Percentiles rank a stretch among this genome's conserved stretches.
These are phyloP conservation scores for Drosophila tani DNA, from an alignment of 1,140 invertebrate species.

Conservation along the genomic window DNA sequence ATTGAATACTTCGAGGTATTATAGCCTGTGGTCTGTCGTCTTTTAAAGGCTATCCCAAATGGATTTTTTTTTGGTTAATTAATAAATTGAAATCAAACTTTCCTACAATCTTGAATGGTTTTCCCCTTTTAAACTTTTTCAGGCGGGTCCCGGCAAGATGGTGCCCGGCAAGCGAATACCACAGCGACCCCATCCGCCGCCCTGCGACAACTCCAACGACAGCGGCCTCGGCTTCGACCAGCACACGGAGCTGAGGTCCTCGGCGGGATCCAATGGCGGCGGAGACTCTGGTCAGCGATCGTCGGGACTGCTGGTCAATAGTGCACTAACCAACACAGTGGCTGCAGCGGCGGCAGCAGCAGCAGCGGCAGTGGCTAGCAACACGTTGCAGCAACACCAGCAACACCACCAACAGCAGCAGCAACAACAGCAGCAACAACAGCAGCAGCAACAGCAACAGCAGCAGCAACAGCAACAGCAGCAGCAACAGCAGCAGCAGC, in stretches of 20 bases:
- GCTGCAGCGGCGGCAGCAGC: slow-evolving; percentile 63
- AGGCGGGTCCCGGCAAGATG: slow-evolving; percentile 85
- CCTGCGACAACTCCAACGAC: slow-evolving; percentile 93
- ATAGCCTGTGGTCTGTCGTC: too few species aligned
- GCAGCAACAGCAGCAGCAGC: slow-evolving; percentile 54
- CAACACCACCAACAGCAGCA: slow-evolving; percentile 48
- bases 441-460: slow-evolving; percentile 47
- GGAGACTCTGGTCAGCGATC: slow-evolving; percentile 20
- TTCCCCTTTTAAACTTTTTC: neutral
- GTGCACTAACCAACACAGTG: slow-evolving; percentile 55
- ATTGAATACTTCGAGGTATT: too few species aligned
- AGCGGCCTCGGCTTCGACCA: slow-evolving; percentile 92
- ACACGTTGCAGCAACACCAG: slow-evolving; percentile 68
- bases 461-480: slow-evolving; percentile 52
- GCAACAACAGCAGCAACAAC: slow-evolving; percentile 52
- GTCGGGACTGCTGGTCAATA: slow-evolving; percentile 56
- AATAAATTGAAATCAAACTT: too few species aligned
- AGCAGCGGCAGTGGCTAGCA: slow-evolving; percentile 63
- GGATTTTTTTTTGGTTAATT: too few species aligned
- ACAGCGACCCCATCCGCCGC: slow-evolving; percentile 79
- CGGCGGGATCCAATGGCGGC: slow-evolving; percentile 24
- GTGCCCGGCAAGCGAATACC: slow-evolving; percentile 85
- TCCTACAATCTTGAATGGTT: too few species aligned
- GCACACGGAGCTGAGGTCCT: slow-evolving; percentile 76
- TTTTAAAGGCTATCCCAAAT: too few species aligned